These are phyloP conservation scores for Amblyjoppa fuscipennis DNA, from an alignment of 2,888 invertebrate species.

Conservation along the genomic window DNA sequence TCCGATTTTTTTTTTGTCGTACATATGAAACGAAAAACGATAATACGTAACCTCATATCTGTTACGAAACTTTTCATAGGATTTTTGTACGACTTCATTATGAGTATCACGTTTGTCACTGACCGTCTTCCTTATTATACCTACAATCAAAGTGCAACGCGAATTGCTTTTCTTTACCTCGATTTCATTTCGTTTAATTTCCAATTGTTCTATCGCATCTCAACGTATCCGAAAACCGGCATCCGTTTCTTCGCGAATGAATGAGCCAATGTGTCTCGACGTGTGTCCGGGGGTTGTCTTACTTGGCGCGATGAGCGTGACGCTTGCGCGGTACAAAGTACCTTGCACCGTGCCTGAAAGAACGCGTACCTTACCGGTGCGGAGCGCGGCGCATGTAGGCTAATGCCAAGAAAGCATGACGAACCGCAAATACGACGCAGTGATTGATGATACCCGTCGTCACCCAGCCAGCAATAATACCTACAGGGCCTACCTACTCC, in stretches of 20 bases:
- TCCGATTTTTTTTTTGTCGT: not conserved
- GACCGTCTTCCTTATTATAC: not conserved
- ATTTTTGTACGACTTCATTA: constrained; percentile 1
- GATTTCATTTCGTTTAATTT: not conserved
- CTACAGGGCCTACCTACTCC: constrained; percentile 25
- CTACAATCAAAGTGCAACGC: constrained; percentile 1
- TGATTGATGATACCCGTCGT: constrained; percentile 80
- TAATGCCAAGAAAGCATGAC: constrained; percentile 82
- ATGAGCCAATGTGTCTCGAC: constrained; percentile 6
- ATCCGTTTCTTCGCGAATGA: not conserved
- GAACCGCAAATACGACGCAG: constrained; percentile 72
- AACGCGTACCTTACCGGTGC: constrained; percentile 18
- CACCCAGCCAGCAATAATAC: constrained; percentile 73
- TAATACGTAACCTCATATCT: not conserved
- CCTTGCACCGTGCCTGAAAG: constrained; percentile 30
- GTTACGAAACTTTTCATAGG: not conserved
- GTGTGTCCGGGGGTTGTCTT: constrained; percentile 5
- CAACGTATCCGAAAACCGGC: constrained; percentile 1
- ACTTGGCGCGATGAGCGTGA: constrained; percentile 24
- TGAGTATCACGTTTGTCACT: constrained; percentile 3
- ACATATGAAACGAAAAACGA: constrained; percentile 5
- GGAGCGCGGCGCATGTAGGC: constrained; percentile 76
- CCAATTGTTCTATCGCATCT: constrained; percentile 1
- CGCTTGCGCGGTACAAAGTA: constrained; percentile 8
- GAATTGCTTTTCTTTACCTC: not conserved